phyloP scores from a whole-genome alignment of 2,113 vertebrate genomes.

The Pollachius pollachius region DNA sequence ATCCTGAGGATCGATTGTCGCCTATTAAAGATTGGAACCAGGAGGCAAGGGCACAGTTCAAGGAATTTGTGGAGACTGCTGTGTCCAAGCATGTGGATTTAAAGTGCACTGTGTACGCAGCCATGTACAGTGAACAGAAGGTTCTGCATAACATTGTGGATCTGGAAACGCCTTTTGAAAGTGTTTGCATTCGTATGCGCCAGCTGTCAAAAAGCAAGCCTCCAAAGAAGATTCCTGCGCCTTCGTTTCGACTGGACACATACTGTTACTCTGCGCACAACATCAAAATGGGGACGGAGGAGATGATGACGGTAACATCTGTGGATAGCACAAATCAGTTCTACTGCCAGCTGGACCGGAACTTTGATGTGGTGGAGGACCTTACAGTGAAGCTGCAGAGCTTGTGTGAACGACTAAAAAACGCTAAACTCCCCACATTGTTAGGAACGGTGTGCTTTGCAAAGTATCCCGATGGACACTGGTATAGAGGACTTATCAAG shows the following conservation, averaged over 20 bases:
- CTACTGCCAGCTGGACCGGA: slow-evolving; percentile 86
- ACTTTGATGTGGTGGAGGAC: slow-evolving; percentile 68
- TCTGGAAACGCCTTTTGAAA: slow-evolving; percentile 88
- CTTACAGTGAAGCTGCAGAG: slow-evolving; percentile 66
- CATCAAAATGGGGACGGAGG: slow-evolving; percentile 86
- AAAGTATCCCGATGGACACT: slow-evolving; percentile 82
- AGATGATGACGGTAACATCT: slow-evolving; percentile 77
- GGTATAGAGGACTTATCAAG: slow-evolving; percentile 84
- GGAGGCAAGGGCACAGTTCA: slow-evolving; percentile 72
- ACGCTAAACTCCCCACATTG: slow-evolving; percentile 43
- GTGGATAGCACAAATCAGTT: slow-evolving; percentile 78
- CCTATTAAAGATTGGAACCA: slow-evolving; percentile 78
- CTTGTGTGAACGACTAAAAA: slow-evolving; percentile 64
- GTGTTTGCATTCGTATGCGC: slow-evolving; percentile 76
- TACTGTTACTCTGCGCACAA: slow-evolving; percentile 86
- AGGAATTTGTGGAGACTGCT: slow-evolving; percentile 75
- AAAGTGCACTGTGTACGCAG: slow-evolving; percentile 88
- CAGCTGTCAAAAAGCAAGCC: slow-evolving; percentile 64
- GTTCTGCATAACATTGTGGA: slow-evolving; percentile 85
- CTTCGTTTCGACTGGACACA: slow-evolving; percentile 77
- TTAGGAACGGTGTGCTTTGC: slow-evolving; percentile 84
- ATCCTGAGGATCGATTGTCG: slow-evolving; percentile 74
- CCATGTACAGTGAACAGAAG: slow-evolving; percentile 75
- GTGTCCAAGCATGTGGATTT: slow-evolving; percentile 63
- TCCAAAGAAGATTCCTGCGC: slow-evolving; percentile 56